Base-by-base conservation (phyloP, 2,797 vertebrate genomes). In the Chlorospingus semifuscus region DNA sequence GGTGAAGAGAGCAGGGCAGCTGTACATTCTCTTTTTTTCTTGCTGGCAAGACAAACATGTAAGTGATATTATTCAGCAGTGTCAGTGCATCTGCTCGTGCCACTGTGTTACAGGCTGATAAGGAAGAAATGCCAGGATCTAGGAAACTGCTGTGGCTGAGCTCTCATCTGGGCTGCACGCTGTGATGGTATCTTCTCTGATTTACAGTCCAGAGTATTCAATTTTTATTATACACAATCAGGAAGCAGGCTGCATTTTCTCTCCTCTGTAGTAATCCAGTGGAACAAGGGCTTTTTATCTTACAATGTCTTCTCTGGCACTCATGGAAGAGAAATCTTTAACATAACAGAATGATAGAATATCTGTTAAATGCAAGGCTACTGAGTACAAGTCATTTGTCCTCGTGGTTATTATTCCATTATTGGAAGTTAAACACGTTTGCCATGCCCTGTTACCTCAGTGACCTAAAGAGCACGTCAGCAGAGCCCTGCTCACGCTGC, bases 241-340 rank as follows among this genome's bases (percentile, higher is more conserved):
- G 49, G 36, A 79, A 76, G 50, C 34, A 84, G 21, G 61, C 57
- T 30, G 13, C 2, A 2, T 89, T 90, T 94, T 82, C 27, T 44
- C 3, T 76, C 8, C 17, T 74, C 32, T 77, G 27, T 7, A 55
- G 39, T 8, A 60, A 49, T 27, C 34, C 50, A 34, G 52, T 30
- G 22, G 37, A 95, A 87, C 14, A 65, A 49, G 59, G 60, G 26
- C 5, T 42, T 84, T 87, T 79, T 41, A 30, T 90, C 65, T 88
- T 49, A 41, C 11, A 26, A 3, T 15, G 14, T 63, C 44, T 84
- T 32, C 29, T 17, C 17, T 0, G 0, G 50, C 32, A 39, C 9
- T 32, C 9, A 20, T 0, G 0, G 21, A 88, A 49, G 16, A 93
- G 18, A 82, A 79, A 60, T 24, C 22, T 63, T 75, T 68, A 57